Percentiles rank a stretch among this genome's conserved stretches.
phyloP scores from a whole-genome alignment of 1,140 invertebrate species.

The Helicoverpa zea region DNA sequence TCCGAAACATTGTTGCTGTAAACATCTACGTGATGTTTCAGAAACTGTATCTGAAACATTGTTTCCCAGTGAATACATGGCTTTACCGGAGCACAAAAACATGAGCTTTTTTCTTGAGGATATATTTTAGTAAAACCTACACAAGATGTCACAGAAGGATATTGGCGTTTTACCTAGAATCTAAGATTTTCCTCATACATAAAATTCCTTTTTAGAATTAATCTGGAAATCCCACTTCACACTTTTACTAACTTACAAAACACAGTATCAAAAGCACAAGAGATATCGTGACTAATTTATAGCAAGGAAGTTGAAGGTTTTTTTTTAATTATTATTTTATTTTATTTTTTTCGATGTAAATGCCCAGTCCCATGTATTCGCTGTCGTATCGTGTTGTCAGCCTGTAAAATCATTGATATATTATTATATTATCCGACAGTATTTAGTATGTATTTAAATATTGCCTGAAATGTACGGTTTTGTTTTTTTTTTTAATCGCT shows the following conservation, averaged over 20 bases:
- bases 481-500: constrained; percentile 35
- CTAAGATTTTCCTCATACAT: not conserved
- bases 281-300: constrained; percentile 46
- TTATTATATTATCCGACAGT: constrained; percentile 54
- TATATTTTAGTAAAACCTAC: not conserved
- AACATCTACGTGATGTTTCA: no score
- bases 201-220: not conserved
- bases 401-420: constrained; percentile 31
- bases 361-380: constrained; percentile 47
- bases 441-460: constrained; percentile 59
- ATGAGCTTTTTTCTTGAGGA: not conserved
- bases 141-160: not conserved
- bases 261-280: constrained; percentile 41
- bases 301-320: constrained; percentile 12
- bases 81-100: no score
- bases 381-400: constrained; percentile 50
- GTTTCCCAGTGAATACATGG: no score
- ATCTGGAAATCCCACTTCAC: constrained; percentile 16
- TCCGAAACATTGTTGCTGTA: no score
- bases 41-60: no score
- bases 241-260: constrained; percentile 41
- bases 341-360: constrained; percentile 31
- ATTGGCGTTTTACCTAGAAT: not conserved
- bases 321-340: constrained; percentile 1
- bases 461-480: constrained; percentile 55